A percentile compares a stretch with the other conserved stretches of the same genome.
Conservation (phyloP, 2,797 vertebrate genomes). For the Tokudaia tokunoshimensis region DNA sequence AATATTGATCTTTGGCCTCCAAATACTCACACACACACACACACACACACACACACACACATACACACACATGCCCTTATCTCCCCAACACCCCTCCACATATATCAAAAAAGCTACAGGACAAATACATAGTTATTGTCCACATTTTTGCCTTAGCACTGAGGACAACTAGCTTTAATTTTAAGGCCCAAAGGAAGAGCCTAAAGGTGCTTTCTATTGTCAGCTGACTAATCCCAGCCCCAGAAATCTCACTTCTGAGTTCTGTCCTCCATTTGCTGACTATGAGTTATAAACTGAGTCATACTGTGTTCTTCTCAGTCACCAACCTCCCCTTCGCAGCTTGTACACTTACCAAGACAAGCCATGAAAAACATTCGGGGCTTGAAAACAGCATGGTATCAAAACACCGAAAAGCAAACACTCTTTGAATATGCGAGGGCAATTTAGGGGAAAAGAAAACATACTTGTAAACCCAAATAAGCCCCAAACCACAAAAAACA, state of each 20-base stretch:
- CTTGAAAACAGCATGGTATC: constrained; percentile 61
- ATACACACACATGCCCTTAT: neutral
- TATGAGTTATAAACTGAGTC: constrained; percentile 57
- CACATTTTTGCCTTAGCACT: neutral
- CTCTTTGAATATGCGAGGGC: constrained; percentile 63
- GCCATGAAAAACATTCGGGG: constrained; percentile 68
- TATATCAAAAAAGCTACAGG: neutral
- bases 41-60: neutral
- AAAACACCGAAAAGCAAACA: constrained; percentile 76
- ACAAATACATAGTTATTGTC: neutral
- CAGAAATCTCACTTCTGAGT: neutral
- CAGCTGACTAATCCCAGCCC: neutral
- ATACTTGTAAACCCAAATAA: constrained; percentile 67
- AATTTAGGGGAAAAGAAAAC: constrained; percentile 62
- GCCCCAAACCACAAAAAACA: constrained; percentile 61
- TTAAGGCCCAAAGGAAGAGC: neutral
- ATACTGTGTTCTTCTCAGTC: neutral
- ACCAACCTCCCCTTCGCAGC: neutral
- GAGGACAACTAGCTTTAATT: neutral
- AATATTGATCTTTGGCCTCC: neutral
- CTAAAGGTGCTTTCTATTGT: neutral
- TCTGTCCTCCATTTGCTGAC: neutral
- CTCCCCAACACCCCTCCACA: neutral
- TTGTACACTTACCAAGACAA: constrained; percentile 49
- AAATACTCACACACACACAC: neutral